Conservation (phyloP, 2,888 invertebrate species). For the Drosophila borealis region DNA sequence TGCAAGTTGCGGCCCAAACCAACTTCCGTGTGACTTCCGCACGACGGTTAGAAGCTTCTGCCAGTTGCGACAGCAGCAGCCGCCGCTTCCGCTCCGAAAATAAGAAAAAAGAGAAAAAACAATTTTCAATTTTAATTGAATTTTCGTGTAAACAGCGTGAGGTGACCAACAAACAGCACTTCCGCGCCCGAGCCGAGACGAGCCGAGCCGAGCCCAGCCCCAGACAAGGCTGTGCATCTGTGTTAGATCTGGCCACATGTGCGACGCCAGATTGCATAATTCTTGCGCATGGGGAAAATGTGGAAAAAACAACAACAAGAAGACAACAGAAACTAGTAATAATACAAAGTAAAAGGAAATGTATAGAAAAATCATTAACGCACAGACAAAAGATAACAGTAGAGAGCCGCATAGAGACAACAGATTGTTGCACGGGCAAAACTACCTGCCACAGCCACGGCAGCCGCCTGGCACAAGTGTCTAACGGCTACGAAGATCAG, state of each 20-base stretch:
- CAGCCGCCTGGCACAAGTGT: slow-evolving; percentile 69
- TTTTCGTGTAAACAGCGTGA: slow-evolving; percentile 73
- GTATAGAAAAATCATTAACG: slow-evolving; percentile 79
- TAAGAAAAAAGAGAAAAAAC: slow-evolving; percentile 20
- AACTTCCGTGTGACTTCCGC: slow-evolving; percentile 80
- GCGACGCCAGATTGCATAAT: slow-evolving; percentile 76
- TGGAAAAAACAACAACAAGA: slow-evolving; percentile 18
- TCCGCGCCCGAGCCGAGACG: slow-evolving; percentile 10
- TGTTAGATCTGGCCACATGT: slow-evolving; percentile 55
- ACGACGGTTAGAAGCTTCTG: slow-evolving; percentile 31
- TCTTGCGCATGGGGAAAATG: slow-evolving; percentile 40
- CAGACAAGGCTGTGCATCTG: background rate
- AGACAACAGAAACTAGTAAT: slow-evolving; percentile 3
- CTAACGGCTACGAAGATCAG: slow-evolving; percentile 61
- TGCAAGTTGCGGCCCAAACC: slow-evolving; percentile 52
- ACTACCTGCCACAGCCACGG: slow-evolving; percentile 52
- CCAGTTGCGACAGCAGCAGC: slow-evolving; percentile 27
- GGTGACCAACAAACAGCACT: slow-evolving; percentile 61
- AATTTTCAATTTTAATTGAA: slow-evolving; percentile 75
- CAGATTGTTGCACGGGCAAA: slow-evolving; percentile 18
- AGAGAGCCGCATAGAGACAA: slow-evolving; percentile 12
- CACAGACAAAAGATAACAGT: slow-evolving; percentile 71
- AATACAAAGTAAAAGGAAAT: slow-evolving; percentile 63
- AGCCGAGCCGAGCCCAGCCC: too few relatives aligned
- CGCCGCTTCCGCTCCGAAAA: slow-evolving; percentile 49